These are phyloP conservation scores for Hylia prasina DNA, from an alignment of 2,113 vertebrate genomes.

Conservation along the genomic window DNA sequence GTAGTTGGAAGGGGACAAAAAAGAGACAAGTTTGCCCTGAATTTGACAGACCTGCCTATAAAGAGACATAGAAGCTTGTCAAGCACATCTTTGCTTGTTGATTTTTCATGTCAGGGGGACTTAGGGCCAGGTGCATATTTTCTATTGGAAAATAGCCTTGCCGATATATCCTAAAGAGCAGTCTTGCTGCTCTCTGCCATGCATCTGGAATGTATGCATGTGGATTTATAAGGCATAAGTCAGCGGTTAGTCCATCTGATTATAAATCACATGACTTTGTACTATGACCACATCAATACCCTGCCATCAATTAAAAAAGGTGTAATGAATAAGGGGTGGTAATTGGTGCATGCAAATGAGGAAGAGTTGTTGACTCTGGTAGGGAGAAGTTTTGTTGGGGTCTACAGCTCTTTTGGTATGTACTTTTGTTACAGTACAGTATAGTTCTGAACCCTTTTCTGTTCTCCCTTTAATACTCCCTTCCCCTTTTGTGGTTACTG, in stretches of 20 bases:
- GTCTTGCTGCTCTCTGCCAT: neutral
- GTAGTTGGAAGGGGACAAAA: neutral
- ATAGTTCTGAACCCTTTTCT: too few relatives aligned
- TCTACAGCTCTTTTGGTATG: too few relatives aligned
- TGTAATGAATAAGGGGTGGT: too few relatives aligned
- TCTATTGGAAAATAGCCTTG: neutral
- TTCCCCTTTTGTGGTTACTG: too few relatives aligned
- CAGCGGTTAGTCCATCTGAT: constrained; percentile 12
- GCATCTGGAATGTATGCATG: constrained; percentile 49
- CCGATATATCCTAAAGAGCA: constrained; percentile 27
- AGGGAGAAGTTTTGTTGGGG: too few relatives aligned
- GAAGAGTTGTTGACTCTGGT: too few relatives aligned
- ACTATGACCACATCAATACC: constrained; percentile 62
- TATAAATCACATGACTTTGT: constrained; percentile 34
- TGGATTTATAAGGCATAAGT: constrained; percentile 31
- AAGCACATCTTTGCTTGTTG: constrained; percentile 11
- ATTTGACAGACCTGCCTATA: constrained; percentile 56
- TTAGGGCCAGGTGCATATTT: neutral
- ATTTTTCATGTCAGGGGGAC: neutral
- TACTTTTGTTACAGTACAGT: too few relatives aligned
- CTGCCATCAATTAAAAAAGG: neutral
- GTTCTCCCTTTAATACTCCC: too few relatives aligned
- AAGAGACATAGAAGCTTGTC: constrained; percentile 27
- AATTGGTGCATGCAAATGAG: too few relatives aligned
- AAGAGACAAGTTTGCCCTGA: constrained; percentile 25